Evolutionary conservation across 2,113 vertebrate genomes (phyloP), one percentile per base, ranked within the genome.

Genomic region (Lynx canadensis): DNA sequence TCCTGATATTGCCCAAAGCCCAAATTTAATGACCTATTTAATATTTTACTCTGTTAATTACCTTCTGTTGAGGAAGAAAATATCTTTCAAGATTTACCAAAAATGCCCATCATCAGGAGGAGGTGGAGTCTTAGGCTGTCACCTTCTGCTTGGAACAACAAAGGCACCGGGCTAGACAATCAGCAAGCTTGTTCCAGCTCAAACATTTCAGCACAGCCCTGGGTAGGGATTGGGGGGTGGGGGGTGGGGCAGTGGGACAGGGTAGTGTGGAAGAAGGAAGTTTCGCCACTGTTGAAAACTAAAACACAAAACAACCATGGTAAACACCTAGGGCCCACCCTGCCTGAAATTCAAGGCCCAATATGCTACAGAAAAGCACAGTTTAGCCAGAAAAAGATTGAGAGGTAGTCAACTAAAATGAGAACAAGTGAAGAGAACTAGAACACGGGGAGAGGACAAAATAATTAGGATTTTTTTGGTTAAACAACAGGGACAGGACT

Each of bases 391-490:
- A 69, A 84, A 95, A 95, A 83, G 41, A 73, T 0, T 87, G 74
- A 86, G 31, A 82, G 4, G 9, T 5, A 80, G 33, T 60, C 68
- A 55, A 87, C 27, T 55, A 93, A 81, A 82, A 86, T 15, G 7
- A 82, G 38, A 81, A 57, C 38, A 69, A 76, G 48, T n/a, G 9
- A 69, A 84, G 68, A 85, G 29, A 92, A 80, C 38, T 33, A 81
- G 84, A 92, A 91, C 21, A 60, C 4, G 18, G 27, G 63, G 55
- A 15, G 5, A 74, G 23, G 38, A 87, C 74, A 91, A 33, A 96
- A 73, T 57, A 66, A 74, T 23, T n/a, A 88, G 91, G n/a, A 71
- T 18, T 85, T 60, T 95, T 91, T 79, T 45, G 66, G 41, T 93
- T 66, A 88, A 82, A 96, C 55, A 85, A 95, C 33, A 7, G 71